A percentile compares a stretch with the other conserved stretches of the same genome.
phyloP scores from a whole-genome alignment of 2,113 vertebrate genomes.

The Vulpes ferrilata region DNA sequence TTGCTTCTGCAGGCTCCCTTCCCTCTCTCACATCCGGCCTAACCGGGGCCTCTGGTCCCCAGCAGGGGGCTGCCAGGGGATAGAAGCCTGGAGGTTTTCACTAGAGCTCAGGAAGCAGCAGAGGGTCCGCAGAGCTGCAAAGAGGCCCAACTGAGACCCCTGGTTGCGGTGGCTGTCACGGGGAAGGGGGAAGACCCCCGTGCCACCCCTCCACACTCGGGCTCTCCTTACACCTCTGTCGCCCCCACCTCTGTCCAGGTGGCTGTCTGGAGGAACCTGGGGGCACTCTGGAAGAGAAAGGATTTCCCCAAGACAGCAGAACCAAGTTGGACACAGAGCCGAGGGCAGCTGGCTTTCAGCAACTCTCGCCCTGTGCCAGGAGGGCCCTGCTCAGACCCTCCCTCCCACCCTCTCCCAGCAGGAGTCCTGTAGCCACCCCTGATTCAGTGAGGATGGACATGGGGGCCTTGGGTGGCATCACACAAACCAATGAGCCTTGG shows the following conservation, averaged over 20 bases:
- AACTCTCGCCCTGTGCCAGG: neutral
- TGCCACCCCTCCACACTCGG: neutral
- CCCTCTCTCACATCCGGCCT: neutral
- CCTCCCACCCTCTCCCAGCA: neutral
- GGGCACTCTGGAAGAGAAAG: neutral
- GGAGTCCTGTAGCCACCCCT: neutral
- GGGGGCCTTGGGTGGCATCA: neutral
- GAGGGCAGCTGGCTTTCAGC: neutral
- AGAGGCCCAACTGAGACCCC: neutral
- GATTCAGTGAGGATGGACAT: fast-evolving
- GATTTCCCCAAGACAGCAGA: neutral
- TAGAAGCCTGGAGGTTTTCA: neutral
- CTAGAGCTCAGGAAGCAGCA: neutral
- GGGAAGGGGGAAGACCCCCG: fast-evolving
- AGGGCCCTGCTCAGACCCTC: neutral
- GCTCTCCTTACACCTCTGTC: neutral
- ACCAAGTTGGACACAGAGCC: neutral
- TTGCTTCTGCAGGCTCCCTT: neutral
- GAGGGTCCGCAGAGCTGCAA: neutral
- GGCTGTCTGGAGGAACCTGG: neutral
- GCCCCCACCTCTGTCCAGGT: neutral
- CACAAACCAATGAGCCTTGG: neutral
- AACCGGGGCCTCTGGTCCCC: too few relatives aligned
- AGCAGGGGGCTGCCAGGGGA: fast-evolving
- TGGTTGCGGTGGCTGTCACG: neutral